phyloP scores from a whole-genome alignment of 2,888 invertebrate species.

The Epirrhoe alternata region DNA sequence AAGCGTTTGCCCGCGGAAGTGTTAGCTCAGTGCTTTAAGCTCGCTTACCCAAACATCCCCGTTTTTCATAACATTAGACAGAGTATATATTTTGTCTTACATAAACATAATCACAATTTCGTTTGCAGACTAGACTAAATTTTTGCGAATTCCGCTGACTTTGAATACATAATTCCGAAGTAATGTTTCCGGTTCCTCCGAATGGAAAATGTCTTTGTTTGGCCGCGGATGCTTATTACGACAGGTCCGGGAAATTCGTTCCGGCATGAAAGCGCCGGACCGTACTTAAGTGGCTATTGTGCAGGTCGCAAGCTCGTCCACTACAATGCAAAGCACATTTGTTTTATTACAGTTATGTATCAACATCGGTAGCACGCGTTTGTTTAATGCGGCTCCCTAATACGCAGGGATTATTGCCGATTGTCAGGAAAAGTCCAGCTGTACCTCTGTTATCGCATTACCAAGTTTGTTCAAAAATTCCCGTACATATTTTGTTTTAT shows the following conservation, averaged over 20 bases:
- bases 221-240: constrained; percentile 75
- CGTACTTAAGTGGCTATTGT: constrained; percentile 78
- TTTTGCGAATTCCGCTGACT: constrained; percentile 57
- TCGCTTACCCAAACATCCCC: constrained; percentile 24
- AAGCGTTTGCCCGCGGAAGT: constrained; percentile 31
- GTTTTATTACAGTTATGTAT: constrained; percentile 74
- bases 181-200: constrained; percentile 70
- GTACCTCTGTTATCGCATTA: constrained; percentile 22
- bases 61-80: constrained; percentile 7
- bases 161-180: constrained; percentile 67
- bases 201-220: constrained; percentile 79
- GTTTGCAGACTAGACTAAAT: constrained; percentile 39
- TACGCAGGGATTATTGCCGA: constrained; percentile 51
- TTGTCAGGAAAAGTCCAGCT: constrained; percentile 44
- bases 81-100: constrained; percentile 28
- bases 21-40: constrained; percentile 19
- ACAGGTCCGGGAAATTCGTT: constrained; percentile 72
- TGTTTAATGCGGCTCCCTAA: constrained; percentile 67
- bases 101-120: constrained; percentile 38
- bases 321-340: constrained; percentile 74
- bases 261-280: constrained; percentile 71
- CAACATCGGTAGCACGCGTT: constrained; percentile 71
- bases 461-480: constrained; percentile 18
- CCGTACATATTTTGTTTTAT: constrained; percentile 15
- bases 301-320: constrained; percentile 56